These are phyloP conservation scores for Psilopsiagon aurifrons DNA, from an alignment of 2,113 vertebrate species.

Conservation along the genomic window DNA sequence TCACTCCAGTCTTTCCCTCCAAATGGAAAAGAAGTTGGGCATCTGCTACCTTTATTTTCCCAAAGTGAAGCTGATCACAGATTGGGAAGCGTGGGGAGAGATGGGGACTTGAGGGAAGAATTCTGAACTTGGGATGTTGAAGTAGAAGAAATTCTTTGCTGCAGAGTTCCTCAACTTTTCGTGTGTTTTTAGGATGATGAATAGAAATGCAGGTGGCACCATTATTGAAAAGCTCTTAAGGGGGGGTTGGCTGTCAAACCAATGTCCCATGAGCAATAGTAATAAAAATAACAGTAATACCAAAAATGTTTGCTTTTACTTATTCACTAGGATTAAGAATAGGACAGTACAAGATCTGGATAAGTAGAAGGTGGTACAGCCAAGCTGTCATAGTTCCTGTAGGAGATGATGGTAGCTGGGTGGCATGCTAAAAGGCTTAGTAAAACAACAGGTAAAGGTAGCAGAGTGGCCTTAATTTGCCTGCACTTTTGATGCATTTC, in stretches of 20 bases:
- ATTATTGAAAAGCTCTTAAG: not conserved
- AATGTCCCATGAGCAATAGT: not conserved
- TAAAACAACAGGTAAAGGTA: not conserved
- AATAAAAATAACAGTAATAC: not conserved
- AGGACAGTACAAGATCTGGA: not conserved
- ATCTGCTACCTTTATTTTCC: not conserved
- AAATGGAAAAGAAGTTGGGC: not conserved
- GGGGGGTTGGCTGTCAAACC: not conserved
- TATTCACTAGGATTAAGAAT: not conserved
- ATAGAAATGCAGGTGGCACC: not conserved
- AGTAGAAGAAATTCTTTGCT: not conserved
- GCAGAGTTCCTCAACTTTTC: not conserved
- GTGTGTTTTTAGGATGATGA: not conserved
- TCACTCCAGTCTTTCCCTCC: not conserved
- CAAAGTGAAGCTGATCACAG: not conserved
- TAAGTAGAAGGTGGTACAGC: not conserved
- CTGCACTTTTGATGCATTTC: not conserved
- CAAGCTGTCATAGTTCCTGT: not conserved
- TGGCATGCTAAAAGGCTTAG: not conserved
- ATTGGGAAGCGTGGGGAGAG: not conserved
- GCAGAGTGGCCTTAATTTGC: not conserved
- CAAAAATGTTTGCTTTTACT: not conserved
- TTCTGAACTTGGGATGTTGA: not conserved
- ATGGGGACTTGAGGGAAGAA: not conserved
- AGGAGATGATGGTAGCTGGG: not conserved